These are phyloP conservation scores for Aeoliscus strigatus DNA, from an alignment of 2,797 vertebrate genomes.

Conservation along the genomic window DNA sequence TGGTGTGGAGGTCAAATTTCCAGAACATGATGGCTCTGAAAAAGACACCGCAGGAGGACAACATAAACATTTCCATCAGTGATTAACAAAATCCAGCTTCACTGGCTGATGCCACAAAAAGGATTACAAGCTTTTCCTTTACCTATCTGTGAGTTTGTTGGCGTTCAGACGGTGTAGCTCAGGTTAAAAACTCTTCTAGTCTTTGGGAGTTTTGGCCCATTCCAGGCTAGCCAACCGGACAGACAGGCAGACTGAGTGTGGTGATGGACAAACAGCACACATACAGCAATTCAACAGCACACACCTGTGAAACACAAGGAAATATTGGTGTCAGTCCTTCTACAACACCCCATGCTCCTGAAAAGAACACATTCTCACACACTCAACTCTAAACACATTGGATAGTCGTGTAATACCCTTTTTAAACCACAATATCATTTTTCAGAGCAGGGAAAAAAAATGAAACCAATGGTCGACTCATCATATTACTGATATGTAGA, in stretches of 20 bases:
- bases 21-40: slow-evolving; percentile 93
- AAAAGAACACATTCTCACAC: too few relatives aligned
- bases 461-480: too few relatives aligned
- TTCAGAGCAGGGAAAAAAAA: too few relatives aligned
- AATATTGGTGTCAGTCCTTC: too few relatives aligned
- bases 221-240: slow-evolving; percentile 80
- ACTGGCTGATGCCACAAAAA: too few relatives aligned
- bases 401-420: too few relatives aligned
- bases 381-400: too few relatives aligned
- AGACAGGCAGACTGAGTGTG: slow-evolving; percentile 49
- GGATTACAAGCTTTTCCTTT: not conserved
- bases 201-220: slow-evolving; percentile 90
- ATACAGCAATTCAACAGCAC: slow-evolving; percentile 67
- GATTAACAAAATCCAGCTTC: too few relatives aligned
- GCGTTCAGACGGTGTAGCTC: slow-evolving; percentile 69
- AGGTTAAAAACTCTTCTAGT: slow-evolving; percentile 79
- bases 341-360: too few relatives aligned
- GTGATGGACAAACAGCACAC: slow-evolving; percentile 55
- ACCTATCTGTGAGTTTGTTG: slow-evolving; percentile 59
- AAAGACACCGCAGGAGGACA: not conserved
- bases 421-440: too few relatives aligned
- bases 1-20: slow-evolving; percentile 99
- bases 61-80: not conserved
- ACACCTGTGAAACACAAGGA: slow-evolving; percentile 47
- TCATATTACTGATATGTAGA: too few relatives aligned